These are phyloP conservation scores for Tetrax tetrax DNA, from an alignment of 2,113 vertebrate genomes.

Conservation along the genomic window DNA sequence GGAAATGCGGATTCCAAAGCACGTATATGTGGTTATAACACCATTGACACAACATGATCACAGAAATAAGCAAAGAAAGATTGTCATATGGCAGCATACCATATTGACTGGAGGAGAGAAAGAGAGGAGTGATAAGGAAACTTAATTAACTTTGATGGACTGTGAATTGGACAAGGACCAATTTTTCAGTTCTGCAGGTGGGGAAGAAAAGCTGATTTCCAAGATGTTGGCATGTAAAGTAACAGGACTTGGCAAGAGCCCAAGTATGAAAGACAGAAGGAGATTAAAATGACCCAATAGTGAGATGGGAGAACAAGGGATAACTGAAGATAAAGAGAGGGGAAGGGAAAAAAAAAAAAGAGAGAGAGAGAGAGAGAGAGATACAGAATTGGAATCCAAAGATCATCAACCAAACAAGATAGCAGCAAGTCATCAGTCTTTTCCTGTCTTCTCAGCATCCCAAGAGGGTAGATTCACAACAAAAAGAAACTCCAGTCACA, in stretches of 20 bases:
- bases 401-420: background rate
- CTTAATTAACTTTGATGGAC: background rate
- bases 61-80: background rate
- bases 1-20: background rate
- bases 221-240: background rate
- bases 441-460: background rate
- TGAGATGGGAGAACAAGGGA: background rate
- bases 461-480: background rate
- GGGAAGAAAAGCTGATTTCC: background rate
- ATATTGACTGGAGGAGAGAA: background rate
- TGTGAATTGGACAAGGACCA: background rate
- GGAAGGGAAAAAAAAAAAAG: rapidly evolving
- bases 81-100: background rate
- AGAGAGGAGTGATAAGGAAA: background rate
- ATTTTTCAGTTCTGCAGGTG: background rate
- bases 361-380: too few species aligned
- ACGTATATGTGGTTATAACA: background rate
- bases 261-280: background rate
- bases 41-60: background rate
- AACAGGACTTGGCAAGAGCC: background rate
- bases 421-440: background rate
- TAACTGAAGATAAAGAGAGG: background rate
- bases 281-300: background rate
- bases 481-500: background rate
- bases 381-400: background rate